Conservation (phyloP, 2,113 vertebrate species). For the Sarotherodon lohbergeri region DNA sequence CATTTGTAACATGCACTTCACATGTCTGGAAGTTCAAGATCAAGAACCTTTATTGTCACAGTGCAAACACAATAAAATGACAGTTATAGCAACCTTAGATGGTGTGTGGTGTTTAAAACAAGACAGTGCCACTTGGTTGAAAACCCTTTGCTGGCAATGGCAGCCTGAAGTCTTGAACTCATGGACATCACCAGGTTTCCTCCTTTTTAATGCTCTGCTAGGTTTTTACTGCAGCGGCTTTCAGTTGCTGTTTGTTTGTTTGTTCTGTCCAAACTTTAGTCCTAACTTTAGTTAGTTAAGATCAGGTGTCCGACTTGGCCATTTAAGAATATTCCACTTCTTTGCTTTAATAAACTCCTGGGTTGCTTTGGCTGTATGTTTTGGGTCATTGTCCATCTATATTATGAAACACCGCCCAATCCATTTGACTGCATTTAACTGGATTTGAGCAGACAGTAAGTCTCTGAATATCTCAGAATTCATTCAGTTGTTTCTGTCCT, state of each 20-base stretch:
- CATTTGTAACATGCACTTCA: background rate
- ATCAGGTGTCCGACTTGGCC: no score
- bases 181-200: background rate
- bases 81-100: fast-evolving
- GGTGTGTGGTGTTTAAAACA: background rate
- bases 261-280: no score
- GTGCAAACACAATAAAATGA: background rate
- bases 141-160: no score
- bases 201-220: background rate
- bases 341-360: background rate
- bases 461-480: background rate
- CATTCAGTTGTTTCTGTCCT: background rate
- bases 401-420: background rate
- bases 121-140: background rate
- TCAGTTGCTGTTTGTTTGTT: no score
- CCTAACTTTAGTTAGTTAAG: no score
- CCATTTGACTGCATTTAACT: background rate
- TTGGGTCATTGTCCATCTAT: background rate
- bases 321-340: background rate
- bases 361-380: background rate
- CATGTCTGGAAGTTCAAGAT: background rate
- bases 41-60: background rate
- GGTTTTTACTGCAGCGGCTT: background rate
- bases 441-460: background rate
- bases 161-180: no score